Percentiles rank a stretch among this genome's conserved stretches.
These are phyloP conservation scores for Xestobium rufovillosum DNA, from an alignment of 2,888 invertebrate genomes.

Conservation along the genomic window DNA sequence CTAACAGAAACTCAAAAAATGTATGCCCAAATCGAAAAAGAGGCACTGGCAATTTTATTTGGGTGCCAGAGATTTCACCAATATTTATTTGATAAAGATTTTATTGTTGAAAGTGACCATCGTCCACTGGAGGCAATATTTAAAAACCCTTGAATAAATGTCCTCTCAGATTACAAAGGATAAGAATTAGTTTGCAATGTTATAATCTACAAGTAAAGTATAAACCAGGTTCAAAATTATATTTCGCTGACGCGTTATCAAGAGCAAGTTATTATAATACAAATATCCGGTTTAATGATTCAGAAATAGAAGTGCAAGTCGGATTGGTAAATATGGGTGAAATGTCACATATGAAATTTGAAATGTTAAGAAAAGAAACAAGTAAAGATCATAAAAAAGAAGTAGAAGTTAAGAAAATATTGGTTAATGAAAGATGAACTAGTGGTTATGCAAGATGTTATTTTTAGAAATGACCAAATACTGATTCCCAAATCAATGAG, in stretches of 20 bases:
- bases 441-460: constrained; percentile 14
- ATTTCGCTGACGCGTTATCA: constrained; percentile 24
- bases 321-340: background rate
- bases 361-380: too few relatives aligned
- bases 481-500: constrained; percentile 24
- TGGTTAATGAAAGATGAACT: constrained; percentile 16
- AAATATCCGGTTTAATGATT: constrained; percentile 1
- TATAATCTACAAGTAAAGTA: background rate
- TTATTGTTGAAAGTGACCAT: constrained; percentile 26
- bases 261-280: constrained; percentile 20
- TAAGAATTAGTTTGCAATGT: background rate
- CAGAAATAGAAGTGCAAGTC: constrained; percentile 6
- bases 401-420: constrained; percentile 14
- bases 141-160: constrained; percentile 19
- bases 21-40: constrained; percentile 29
- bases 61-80: constrained; percentile 24
- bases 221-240: background rate
- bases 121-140: constrained; percentile 25
- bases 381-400: background rate
- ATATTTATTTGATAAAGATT: constrained; percentile 22
- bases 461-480: constrained; percentile 21
- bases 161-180: background rate
- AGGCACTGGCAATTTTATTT: constrained; percentile 23
- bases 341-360: constrained; percentile 1
- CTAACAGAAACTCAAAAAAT: constrained; percentile 20